Evolutionary conservation across 2,888 invertebrate species (phyloP), one percentile per base, ranked within the genome.

Genomic region (Brenthis ino): DNA sequence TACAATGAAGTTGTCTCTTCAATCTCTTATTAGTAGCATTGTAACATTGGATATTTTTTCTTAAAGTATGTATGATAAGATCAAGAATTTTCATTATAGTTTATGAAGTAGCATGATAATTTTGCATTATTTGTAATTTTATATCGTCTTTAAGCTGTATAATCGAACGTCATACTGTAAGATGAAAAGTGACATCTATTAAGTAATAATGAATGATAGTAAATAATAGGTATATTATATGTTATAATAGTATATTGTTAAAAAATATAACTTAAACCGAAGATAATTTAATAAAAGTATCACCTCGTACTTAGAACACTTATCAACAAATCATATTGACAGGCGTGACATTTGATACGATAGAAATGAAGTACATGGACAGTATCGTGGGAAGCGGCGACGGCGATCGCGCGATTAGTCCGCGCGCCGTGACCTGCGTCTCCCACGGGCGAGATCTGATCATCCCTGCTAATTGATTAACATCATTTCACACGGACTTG

Each of bases 301-400:
- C 5, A 60, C 48, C 48, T 60, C 48, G 58, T 60, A 28, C 28
- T 48, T 2, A 60, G 58, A 60, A 48, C 58, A 68, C 74, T 71
- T 75, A 76, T 77, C 69, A 69, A 68, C 74, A 70, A 74, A 76
- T 77, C 67, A 68, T 71, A 72, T 69, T 75, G 77, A 77, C 77
- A 79, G 84, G 85, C 83, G 85, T 84, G 87, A 85, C 80, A 89
- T 86, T 84, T 72, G 88, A 89, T 85, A 85, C 84, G 82, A 81
- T 56, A 67, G 67, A 55, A 61, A 80, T 75, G 79, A 80, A 63
- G 63, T 63, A 74, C 73, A 77, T 77, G 76, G 80, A 77, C 72
- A 76, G 78, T 76, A 75, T 77, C 85, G 83, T 85, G 87, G 85
- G 85, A 85, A 85, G 79, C 71, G 68, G 69, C 72, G 75, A 72